phyloP scores from a whole-genome alignment of 2,797 vertebrate genomes.

The Picus viridis region DNA sequence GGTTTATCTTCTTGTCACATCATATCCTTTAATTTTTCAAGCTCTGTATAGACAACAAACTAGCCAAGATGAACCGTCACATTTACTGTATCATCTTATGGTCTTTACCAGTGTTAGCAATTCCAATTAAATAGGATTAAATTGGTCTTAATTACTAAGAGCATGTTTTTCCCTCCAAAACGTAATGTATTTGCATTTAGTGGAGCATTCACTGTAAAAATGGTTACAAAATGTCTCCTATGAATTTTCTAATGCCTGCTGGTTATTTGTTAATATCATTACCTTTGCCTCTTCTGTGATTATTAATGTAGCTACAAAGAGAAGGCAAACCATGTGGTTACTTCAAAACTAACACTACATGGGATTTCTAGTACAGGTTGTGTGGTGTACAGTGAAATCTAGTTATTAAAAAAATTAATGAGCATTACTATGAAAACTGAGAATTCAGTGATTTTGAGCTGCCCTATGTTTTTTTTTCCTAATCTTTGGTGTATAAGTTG shows the following conservation, averaged over 20 bases:
- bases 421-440: not conserved
- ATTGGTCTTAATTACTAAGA: not conserved
- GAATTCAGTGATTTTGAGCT: not conserved
- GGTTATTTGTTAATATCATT: constrained; percentile 2
- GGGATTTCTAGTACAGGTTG: not conserved
- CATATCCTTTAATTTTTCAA: constrained; percentile 1
- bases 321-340: not conserved
- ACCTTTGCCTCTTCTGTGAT: not conserved
- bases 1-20: not conserved
- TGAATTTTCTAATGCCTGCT: not conserved
- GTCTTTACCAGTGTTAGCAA: not conserved
- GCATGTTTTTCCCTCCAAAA: constrained; percentile 5
- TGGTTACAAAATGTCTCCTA: not conserved
- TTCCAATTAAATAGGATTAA: constrained; percentile 12
- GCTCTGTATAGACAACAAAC: not conserved
- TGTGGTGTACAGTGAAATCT: not conserved
- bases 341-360: not conserved
- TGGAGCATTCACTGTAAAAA: constrained; percentile 19
- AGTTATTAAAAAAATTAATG: not conserved
- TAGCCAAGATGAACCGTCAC: not conserved
- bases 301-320: not conserved
- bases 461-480: not conserved
- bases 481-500: not conserved
- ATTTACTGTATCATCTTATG: not conserved
- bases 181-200: constrained; percentile 1